Base-by-base conservation (phyloP, 1,140 invertebrate species). In the Mamestra configurata region DNA sequence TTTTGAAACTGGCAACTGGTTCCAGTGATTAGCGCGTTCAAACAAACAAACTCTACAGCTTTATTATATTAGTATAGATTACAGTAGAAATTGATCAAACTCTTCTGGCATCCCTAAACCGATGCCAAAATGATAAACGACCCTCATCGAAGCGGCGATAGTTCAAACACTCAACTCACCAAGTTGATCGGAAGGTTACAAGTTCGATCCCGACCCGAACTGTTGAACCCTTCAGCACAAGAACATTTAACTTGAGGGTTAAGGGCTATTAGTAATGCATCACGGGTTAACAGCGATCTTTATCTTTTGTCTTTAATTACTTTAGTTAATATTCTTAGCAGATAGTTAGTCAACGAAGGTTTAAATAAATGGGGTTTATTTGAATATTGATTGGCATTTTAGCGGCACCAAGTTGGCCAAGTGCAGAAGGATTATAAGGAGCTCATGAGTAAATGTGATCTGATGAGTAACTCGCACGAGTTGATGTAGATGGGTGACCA, bases 141-240 rank as follows among this genome's bases (percentile, higher is more conserved):
- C 46, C 27, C 24, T 8, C 10, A 73, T 24, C 18, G 13, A 71
- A 68, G 64, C 1, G 7, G 1, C 66, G 22, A 71, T 51, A 71
- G 66, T 51, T 57, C 18, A 40, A 53, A 15, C 31, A 43, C 8
- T 46, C 43, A 46, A 46, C 13, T 46, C 15, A 46, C 35, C 20
- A 75, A 59, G 13, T 61, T 40, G 40, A 76, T 75, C 55, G 2
- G 13, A 31, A 76, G 72, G 40, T 76, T 40, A n/a, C 24, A 61
- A 46, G 55, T 76, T 76, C 70, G 31, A 75, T 31, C 20, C 40
- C 20, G 72, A 76, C 72, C 35, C 57, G 27, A n/a, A 31, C 27
- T 49, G 15, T 53, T 61, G 37, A 61, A 27, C 55, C 72, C 72
- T 35, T 53, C 31, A 37, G 35, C 18, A 27, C 51, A 10, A 37